Conservation (phyloP, 1,140 invertebrate genomes). For the Tribolium castaneum region DNA sequence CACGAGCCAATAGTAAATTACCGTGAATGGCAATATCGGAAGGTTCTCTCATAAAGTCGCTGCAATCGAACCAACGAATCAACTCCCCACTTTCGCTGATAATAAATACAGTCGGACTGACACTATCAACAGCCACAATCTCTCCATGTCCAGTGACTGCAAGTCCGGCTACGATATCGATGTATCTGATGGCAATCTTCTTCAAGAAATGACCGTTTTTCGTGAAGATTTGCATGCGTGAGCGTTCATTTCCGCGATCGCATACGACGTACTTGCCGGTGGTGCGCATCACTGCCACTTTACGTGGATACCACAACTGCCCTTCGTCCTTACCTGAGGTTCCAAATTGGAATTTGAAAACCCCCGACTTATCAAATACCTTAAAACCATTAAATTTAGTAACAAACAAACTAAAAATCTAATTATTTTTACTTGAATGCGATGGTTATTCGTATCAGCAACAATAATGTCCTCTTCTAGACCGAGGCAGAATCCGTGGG, state of each 20-base stretch:
- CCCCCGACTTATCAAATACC: constrained; percentile 91
- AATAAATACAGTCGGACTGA: constrained; percentile 95
- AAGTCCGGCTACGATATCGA: constrained; percentile 97
- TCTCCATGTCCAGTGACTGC: constrained; percentile 90
- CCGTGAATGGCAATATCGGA: constrained; percentile 95
- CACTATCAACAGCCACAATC: constrained; percentile 97
- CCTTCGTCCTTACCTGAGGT: constrained; percentile 93
- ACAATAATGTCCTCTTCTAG: constrained; percentile 95
- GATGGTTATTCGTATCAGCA: constrained; percentile 96
- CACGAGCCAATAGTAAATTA: constrained; percentile 60
- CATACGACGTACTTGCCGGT: constrained; percentile 94
- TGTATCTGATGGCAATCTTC: constrained; percentile 94
- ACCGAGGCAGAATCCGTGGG: constrained; percentile 96
- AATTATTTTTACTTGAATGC: constrained; percentile 81
- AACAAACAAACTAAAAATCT: background rate
- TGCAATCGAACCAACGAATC: constrained; percentile 95
- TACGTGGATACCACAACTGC: constrained; percentile 95
- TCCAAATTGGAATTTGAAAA: constrained; percentile 90
- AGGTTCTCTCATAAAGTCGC: constrained; percentile 96
- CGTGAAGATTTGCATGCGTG: constrained; percentile 96
- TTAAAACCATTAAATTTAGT: constrained; percentile 58
- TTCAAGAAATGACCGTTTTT: constrained; percentile 89
- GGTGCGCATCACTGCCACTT: constrained; percentile 91
- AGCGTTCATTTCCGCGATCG: constrained; percentile 95
- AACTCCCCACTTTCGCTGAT: constrained; percentile 91